phyloP scores from a whole-genome alignment of 92 coral and sea anemone species.

The Bergia sp. region DNA sequence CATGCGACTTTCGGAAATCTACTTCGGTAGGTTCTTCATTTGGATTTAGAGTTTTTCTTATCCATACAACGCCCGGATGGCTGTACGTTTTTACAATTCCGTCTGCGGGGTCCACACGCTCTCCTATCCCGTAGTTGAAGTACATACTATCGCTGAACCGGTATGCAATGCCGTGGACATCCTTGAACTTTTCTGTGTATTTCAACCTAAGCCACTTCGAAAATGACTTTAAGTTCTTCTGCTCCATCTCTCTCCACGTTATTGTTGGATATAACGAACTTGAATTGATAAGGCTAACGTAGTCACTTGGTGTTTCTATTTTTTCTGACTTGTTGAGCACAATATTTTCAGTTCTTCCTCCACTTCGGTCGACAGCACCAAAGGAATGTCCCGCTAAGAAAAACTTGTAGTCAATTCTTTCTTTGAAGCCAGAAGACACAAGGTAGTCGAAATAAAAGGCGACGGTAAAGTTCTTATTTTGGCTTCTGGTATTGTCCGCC shows the following conservation, averaged over 20 bases:
- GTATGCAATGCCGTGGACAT: not conserved
- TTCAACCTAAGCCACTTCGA: too few relatives aligned
- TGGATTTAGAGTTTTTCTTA: not conserved
- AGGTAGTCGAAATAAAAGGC: slow-evolving; percentile 20
- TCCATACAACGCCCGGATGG: slow-evolving; percentile 34
- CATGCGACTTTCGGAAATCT: not conserved
- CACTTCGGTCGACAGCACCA: slow-evolving; percentile 25
- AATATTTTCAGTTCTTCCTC: slow-evolving; percentile 30
- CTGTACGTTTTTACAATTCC: slow-evolving; percentile 16
- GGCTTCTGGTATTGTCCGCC: slow-evolving; percentile 26
- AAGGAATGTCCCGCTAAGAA: slow-evolving; percentile 37
- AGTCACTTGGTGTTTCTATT: slow-evolving; percentile 44
- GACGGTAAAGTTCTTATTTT: slow-evolving; percentile 39
- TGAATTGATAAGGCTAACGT: too few relatives aligned
- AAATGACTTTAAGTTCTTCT: too few relatives aligned
- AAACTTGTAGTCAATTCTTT: slow-evolving; percentile 34
- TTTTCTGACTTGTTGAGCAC: slow-evolving; percentile 1
- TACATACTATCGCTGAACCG: slow-evolving; percentile 22
- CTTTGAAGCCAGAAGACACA: slow-evolving; percentile 18
- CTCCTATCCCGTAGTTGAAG: slow-evolving; percentile 33
- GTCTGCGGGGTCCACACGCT: slow-evolving; percentile 36
- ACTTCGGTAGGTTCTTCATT: slow-evolving; percentile 2
- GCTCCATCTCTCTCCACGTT: too few relatives aligned
- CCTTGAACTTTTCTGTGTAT: slow-evolving; percentile 21
- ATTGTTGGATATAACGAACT: too few relatives aligned